Evolutionary conservation across 53 echinoderm and acorn worm species (phyloP).

Genomic region (Paelopatides confundens): DNA sequence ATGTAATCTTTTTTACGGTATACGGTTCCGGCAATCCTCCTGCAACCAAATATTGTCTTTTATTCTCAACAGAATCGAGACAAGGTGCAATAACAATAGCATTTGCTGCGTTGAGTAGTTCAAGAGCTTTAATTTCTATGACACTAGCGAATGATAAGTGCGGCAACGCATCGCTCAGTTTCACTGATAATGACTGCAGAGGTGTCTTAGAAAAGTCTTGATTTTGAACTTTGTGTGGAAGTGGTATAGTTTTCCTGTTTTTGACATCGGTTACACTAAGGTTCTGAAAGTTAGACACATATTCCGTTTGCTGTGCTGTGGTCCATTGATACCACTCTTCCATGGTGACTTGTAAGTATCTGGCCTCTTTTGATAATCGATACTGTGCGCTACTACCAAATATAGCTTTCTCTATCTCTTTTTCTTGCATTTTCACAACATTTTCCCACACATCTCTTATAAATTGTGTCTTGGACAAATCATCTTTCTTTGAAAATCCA

Average conservation of each 20-base stretch:
- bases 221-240: not conserved
- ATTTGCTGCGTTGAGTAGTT: not conserved
- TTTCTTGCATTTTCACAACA: not conserved
- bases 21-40: not conserved
- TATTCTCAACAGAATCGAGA: not conserved
- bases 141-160: not conserved
- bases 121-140: not conserved
- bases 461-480: constrained; percentile 5
- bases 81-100: not conserved
- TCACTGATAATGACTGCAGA: not conserved
- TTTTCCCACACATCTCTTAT: not conserved
- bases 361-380: not conserved
- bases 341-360: constrained; percentile 6
- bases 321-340: constrained; percentile 31
- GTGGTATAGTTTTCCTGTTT: not conserved
- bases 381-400: constrained; percentile 1
- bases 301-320: not conserved
- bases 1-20: not conserved
- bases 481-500: constrained; percentile 1
- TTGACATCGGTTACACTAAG: constrained; percentile 4
- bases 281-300: not conserved
- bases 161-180: constrained; percentile 2
- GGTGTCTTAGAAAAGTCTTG: not conserved
- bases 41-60: not conserved
- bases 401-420: constrained; percentile 3